Evolutionary conservation across 92 coral and sea anemone genomes (phyloP).

Genomic region (Nematostella vectensis): DNA sequence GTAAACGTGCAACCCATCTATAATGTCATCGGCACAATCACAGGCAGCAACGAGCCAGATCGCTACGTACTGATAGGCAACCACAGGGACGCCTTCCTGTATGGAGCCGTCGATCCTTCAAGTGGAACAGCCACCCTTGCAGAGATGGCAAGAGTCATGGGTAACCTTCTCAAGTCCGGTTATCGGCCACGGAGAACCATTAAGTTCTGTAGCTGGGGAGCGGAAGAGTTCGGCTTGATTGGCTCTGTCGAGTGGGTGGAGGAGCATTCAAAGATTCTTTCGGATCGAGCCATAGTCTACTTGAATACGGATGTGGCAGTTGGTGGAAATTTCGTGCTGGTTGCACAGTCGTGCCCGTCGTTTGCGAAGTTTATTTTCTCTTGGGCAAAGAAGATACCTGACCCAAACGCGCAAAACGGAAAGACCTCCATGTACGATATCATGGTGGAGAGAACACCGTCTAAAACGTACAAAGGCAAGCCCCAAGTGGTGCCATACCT

Average conservation of each 20-base stretch:
- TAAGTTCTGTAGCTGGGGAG: conserved; percentile 80
- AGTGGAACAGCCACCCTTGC: conserved; percentile 59
- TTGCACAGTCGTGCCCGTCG: conserved; percentile 48
- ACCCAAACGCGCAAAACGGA: conserved; percentile 35
- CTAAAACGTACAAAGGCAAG: conserved; percentile 14
- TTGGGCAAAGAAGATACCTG: conserved; percentile 38
- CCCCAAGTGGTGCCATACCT: conserved; percentile 37
- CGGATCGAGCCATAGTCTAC: conserved; percentile 61
- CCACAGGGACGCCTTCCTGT: conserved; percentile 61
- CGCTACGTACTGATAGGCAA: conserved; percentile 55
- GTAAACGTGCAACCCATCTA: conserved; percentile 41
- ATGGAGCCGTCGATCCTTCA: conserved; percentile 71
- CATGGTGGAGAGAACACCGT: conserved; percentile 37
- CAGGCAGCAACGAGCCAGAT: conserved; percentile 64
- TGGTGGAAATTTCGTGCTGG: conserved; percentile 45
- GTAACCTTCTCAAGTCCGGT: conserved; percentile 46
- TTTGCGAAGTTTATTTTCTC: conserved; percentile 40
- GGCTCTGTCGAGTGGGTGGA: conserved; percentile 76
- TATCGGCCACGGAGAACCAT: conserved; percentile 74
- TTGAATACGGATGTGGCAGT: conserved; percentile 65
- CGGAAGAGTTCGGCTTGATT: conserved; percentile 54
- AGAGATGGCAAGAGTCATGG: conserved; percentile 66
- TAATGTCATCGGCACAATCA: conserved; percentile 84
- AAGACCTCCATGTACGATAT: conserved; percentile 41
- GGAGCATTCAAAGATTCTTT: conserved; percentile 35